These are phyloP conservation scores for Otis tarda DNA, from an alignment of 2,113 vertebrate species.

Conservation along the genomic window DNA sequence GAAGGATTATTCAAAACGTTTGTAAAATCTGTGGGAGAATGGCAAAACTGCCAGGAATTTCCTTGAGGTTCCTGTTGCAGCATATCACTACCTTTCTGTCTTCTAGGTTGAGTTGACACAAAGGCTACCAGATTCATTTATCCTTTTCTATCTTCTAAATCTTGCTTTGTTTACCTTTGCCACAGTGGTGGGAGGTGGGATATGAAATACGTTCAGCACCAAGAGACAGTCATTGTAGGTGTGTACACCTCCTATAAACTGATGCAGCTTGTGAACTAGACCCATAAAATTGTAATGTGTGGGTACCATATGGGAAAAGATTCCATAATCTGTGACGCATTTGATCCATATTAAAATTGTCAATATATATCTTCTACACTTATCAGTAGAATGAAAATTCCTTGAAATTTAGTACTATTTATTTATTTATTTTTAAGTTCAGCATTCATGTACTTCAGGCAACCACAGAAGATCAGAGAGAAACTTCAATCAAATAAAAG, in stretches of 20 bases:
- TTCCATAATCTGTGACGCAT: slow-evolving; percentile 8
- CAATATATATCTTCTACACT: not conserved
- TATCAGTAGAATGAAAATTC: not conserved
- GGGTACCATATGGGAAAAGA: not conserved
- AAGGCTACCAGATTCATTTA: slow-evolving; percentile 1
- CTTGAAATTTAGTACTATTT: not conserved
- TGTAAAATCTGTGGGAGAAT: slow-evolving; percentile 30
- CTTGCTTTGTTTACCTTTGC: slow-evolving; percentile 12
- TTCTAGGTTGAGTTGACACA: not conserved
- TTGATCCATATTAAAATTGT: not conserved
- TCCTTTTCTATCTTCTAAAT: not conserved
- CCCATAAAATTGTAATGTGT: not conserved
- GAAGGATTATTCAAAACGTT: slow-evolving; percentile 1
- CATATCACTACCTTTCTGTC: not conserved
- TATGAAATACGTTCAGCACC: slow-evolving; percentile 6
- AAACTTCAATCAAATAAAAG: not conserved
- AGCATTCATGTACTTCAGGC: not conserved
- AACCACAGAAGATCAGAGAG: not conserved
- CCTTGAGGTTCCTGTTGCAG: not conserved
- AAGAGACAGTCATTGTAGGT: not conserved
- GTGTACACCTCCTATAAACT: not conserved
- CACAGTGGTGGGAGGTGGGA: not conserved
- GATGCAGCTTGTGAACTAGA: slow-evolving; percentile 27
- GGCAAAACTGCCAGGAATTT: slow-evolving; percentile 36
- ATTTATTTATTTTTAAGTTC: not conserved